These are phyloP conservation scores for Hemichromis elongatus DNA, from an alignment of 2,113 vertebrate genomes.

Conservation along the genomic window DNA sequence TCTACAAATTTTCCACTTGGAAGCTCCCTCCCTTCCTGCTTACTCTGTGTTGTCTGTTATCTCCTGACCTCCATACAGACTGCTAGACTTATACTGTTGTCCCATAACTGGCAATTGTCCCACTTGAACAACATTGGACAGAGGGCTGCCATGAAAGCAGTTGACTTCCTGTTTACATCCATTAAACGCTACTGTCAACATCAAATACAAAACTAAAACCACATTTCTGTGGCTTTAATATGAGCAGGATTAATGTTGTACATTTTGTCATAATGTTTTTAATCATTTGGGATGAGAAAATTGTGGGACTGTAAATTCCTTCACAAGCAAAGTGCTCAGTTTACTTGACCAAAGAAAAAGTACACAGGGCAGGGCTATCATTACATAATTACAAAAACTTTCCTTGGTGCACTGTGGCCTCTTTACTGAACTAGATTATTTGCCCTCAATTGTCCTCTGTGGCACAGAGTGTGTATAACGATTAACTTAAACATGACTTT, in stretches of 20 bases:
- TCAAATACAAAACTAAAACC: neutral
- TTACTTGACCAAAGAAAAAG: neutral
- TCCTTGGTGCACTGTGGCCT: neutral
- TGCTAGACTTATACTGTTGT: neutral
- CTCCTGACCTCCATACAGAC: conserved; percentile 11
- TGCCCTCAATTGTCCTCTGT: neutral
- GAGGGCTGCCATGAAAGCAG: neutral
- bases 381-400: neutral
- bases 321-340: neutral
- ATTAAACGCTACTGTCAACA: neutral
- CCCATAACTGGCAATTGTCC: conserved; percentile 15
- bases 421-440: neutral
- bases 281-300: neutral
- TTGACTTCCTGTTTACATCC: conserved; percentile 40
- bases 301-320: neutral
- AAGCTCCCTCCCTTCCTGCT: neutral
- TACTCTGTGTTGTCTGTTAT: conserved; percentile 1
- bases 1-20: neutral
- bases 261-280: neutral
- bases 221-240: neutral
- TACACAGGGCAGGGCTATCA: neutral
- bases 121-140: neutral
- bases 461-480: neutral
- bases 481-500: conserved; percentile 9
- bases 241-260: neutral